Evolutionary conservation across 2,797 vertebrate species (phyloP).

Genomic region (Loris lydekkerianus): DNA sequence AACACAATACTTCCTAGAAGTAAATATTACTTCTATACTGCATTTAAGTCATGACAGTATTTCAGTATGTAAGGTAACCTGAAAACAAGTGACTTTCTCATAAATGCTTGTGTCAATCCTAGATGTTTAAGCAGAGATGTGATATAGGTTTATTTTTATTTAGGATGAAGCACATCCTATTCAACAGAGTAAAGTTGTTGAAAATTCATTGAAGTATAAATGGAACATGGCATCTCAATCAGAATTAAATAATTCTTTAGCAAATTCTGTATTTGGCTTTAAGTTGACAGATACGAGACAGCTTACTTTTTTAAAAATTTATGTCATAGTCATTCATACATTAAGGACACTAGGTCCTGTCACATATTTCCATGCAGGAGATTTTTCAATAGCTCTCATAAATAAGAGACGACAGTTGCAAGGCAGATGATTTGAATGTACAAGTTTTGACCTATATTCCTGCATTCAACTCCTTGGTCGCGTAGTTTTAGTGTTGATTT

Average conservation of each 20-base stretch:
- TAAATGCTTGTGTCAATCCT: neutral
- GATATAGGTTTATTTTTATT: conserved; percentile 55
- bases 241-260: conserved; percentile 54
- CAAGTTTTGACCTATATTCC: neutral
- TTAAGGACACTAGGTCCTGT: neutral
- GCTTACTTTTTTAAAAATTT: conserved; percentile 38
- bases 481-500: conserved; percentile 69
- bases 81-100: neutral
- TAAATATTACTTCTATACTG: conserved; percentile 23
- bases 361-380: conserved; percentile 16
- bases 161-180: conserved; percentile 12
- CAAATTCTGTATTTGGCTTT: conserved; percentile 52
- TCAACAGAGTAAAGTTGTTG: conserved; percentile 43
- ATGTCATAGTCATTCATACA: neutral
- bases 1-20: neutral
- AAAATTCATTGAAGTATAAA: conserved; percentile 55
- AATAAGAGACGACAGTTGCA: conserved; percentile 3
- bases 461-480: conserved; percentile 42
- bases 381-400: conserved; percentile 44
- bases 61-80: neutral
- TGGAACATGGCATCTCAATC: neutral
- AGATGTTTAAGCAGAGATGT: conserved; percentile 38
- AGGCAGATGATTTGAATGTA: conserved; percentile 44
- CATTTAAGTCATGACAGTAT: conserved; percentile 42
- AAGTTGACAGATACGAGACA: conserved; percentile 31